A percentile compares a stretch with the other conserved stretches of the same genome.
These are phyloP conservation scores for Saccopteryx leptura DNA, from an alignment of 2,113 vertebrate genomes.

Conservation along the genomic window DNA sequence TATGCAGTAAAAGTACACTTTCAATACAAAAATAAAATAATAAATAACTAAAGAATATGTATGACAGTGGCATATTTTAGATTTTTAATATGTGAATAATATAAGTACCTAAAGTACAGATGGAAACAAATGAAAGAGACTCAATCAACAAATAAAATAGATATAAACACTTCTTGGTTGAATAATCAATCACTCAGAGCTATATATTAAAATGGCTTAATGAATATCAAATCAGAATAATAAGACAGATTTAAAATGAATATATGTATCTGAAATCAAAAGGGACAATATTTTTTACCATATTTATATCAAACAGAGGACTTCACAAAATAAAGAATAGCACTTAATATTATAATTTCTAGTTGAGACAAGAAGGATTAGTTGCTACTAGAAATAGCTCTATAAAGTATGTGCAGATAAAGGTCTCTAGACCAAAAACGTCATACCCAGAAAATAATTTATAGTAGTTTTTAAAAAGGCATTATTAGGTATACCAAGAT, in stretches of 20 bases:
- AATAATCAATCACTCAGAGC: background rate
- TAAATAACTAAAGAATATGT: background rate
- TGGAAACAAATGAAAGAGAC: background rate
- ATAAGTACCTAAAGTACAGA: background rate
- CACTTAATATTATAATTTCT: background rate
- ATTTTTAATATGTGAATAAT: background rate
- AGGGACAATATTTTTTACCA: background rate
- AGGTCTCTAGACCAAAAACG: background rate
- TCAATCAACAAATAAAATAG: background rate
- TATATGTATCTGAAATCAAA: background rate
- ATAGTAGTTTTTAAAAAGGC: background rate
- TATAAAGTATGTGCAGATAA: background rate
- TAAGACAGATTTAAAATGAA: background rate
- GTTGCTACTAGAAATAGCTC: background rate
- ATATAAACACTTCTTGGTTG: background rate
- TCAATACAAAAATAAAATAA: background rate
- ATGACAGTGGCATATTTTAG: background rate
- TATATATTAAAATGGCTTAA: background rate
- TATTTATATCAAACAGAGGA: background rate
- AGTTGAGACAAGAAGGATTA: background rate
- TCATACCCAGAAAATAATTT: background rate
- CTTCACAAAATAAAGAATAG: background rate
- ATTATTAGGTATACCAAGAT: background rate
- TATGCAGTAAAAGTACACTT: background rate
- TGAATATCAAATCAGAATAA: background rate